Evolutionary conservation across 1,140 invertebrate genomes (phyloP), one percentile per base, ranked within the genome.

Genomic region (Wiebesia pumilae): DNA sequence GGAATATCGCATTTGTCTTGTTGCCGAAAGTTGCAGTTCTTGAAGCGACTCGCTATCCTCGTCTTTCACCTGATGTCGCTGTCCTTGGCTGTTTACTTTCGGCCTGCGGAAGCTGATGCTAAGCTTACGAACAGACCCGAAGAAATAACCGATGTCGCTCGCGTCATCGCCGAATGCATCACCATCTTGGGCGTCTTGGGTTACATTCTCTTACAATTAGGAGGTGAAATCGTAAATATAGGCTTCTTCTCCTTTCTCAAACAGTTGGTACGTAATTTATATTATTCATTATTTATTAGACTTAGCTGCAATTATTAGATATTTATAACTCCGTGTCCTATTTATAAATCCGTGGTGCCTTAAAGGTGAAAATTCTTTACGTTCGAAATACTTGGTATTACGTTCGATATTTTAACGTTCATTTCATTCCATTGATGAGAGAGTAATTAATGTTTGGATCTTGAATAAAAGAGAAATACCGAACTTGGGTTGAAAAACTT

Each of bases 191-290:
- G 97, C 47, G 98, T 98, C 58, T 90, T 98, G 0, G 96, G 96
- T 89, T 99, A 98, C 91, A 96, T 98, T n/a, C 94, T 99, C 85
- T 94, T 98, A 69, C 97, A 99, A 91, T 97, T 99, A 92, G 97
- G 98, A 0, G 97, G 97, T 89, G 98, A 99, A 94, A 96, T 99
- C 83, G 96, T 97, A 91, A 98, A 99, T 93, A 98, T 99, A 93
- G 98, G 98, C 62, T 91, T 99, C 30, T 94, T 96, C 54, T 97
- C 97, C 1, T 99, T 99, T 93, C 93, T 99, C 58, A 98, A 98
- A 90, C 98, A 99, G 94, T 94, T 98, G 96, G 98, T 99, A 94
- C 95, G 95, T 43, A 24, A 33, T 24, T 65, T 40, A 71, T 75
- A 38, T 71, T 71, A 3, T 38, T 38, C 19, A 27, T 7, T 47